Base-by-base conservation (phyloP, 2,888 invertebrate genomes). In the Netelia melanura region DNA sequence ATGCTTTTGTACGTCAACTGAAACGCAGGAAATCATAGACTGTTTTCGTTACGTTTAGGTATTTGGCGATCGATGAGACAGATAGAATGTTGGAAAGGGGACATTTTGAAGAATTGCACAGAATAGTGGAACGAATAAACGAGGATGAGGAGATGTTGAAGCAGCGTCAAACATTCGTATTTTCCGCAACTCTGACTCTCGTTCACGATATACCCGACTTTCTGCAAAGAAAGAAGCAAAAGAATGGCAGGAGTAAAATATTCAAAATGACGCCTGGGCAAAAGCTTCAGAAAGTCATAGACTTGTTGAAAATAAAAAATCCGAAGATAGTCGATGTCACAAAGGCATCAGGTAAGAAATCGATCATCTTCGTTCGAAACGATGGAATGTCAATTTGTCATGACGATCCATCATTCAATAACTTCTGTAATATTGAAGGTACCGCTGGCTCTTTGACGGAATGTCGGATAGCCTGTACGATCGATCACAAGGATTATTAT, bases 71-170 rank as follows among this genome's bases (percentile, higher is more conserved):
- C 88, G 99, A 99, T 94, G 99, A 99, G 95, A 99, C 99, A 0
- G 99, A 99, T 94, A 96, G 99, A 84, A 99, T 99, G 99, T 95
- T 99, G 17, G 99, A 99, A 92, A 97, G 96, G 88, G 98, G 98
- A 0, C 99, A 99, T 93, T 99, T 99, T 93, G 97, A 97, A 87
- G 99, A 99, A 94, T 93, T 99, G 1, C 96, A 97, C 25, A 95
- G 96, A 14, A 94, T 99, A 56, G 92, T 99, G 3, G 97, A 97
- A 87, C 94, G 96, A 0, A 94, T 99, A 6, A 98, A 99, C 93
- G 94, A 94, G 14, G 96, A 97, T 89, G 95, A 96, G 56, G 91
- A 90, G 0, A 95, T 95, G 58, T 94, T 95, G 23, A 94, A 95
- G 72, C 91, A 94, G 52, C 94, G 99, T 1, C 99, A 99, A 94